Percentiles rank a stretch among this genome's conserved stretches.
Evolutionary conservation across 2,888 invertebrate genomes (phyloP).

Genomic region (Melanotus villosus): DNA sequence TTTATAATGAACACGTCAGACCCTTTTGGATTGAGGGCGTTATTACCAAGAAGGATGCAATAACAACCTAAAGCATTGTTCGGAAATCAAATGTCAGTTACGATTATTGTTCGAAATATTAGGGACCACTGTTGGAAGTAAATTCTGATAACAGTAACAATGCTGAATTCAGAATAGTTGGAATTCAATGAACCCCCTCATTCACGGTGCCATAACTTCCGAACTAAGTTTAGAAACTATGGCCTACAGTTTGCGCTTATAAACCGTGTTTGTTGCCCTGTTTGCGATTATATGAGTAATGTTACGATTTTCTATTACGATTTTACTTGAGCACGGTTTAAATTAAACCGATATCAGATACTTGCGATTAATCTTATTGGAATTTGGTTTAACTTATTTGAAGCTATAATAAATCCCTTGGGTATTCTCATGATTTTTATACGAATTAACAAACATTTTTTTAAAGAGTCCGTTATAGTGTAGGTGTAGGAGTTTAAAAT

Average conservation of each 20-base stretch:
- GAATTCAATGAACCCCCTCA: conserved; percentile 39
- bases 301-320: conserved; percentile 2
- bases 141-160: conserved; percentile 40
- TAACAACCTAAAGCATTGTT: conserved; percentile 27
- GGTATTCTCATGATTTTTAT: no score
- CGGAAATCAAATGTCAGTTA: conserved; percentile 28
- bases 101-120: conserved; percentile 33
- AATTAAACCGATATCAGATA: no score
- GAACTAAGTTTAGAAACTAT: conserved; percentile 39
- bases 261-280: conserved; percentile 23
- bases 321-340: neutral
- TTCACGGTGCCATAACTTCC: conserved; percentile 39
- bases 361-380: no score
- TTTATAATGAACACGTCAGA: neutral
- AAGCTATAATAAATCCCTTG: no score
- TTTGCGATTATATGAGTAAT: conserved; percentile 35
- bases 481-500: no score
- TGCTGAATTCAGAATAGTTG: conserved; percentile 33
- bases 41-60: conserved; percentile 14
- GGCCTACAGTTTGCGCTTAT: conserved; percentile 28
- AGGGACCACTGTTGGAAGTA: conserved; percentile 28
- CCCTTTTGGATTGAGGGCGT: neutral
- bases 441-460: no score
- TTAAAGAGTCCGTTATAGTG: no score
- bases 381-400: no score